Base-by-base conservation (phyloP, 2,113 vertebrate species). In the Pristiophorus japonicus region DNA sequence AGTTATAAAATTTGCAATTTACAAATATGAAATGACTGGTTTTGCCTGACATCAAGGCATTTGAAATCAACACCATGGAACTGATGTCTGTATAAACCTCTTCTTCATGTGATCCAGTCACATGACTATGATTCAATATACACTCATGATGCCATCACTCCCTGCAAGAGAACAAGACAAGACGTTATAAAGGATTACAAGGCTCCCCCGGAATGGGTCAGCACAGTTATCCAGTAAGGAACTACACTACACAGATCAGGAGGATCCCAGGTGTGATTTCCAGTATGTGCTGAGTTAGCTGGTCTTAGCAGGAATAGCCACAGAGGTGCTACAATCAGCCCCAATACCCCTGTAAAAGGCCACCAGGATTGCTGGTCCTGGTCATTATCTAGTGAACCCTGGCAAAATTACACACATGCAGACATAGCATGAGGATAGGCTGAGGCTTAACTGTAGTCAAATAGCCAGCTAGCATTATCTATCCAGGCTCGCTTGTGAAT, bases 1-100 rank as follows among this genome's bases (percentile, higher is more conserved):
- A 98, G 97, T 98, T 98, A 98, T 98, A 98, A 99, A 99, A 98
- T 98, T 97, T 97, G 97, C 97, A 98, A 98, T 98, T 98, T 98
- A 98, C 98, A 98, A 98, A 99, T 98, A 98, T 98, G 97, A 98
- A 98, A 98, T 98, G 97, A 98, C 97, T 98, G 96, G 97, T 98
- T 98, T 98, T 98, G 98, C 98, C 98, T 99, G 98, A 98, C 98
- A 99, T 98, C 98, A 98, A 99, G 98, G 98, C 98, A 98, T 98
- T 98, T 98, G 98, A 98, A 98, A 98, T 98, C 97, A 99, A 99
- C 98, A 99, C 98, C 98, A 99, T 98, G 98, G 98, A 99, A 99
- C 98, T 98, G 98, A 99, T 98, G 99, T 99, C 98, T 98, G 97
- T 98, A 98, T 97, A 98, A 98, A 98, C 97, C 98, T 97, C 97